phyloP scores from a whole-genome alignment of 2,888 invertebrate species.

The Torymus tubicola region DNA sequence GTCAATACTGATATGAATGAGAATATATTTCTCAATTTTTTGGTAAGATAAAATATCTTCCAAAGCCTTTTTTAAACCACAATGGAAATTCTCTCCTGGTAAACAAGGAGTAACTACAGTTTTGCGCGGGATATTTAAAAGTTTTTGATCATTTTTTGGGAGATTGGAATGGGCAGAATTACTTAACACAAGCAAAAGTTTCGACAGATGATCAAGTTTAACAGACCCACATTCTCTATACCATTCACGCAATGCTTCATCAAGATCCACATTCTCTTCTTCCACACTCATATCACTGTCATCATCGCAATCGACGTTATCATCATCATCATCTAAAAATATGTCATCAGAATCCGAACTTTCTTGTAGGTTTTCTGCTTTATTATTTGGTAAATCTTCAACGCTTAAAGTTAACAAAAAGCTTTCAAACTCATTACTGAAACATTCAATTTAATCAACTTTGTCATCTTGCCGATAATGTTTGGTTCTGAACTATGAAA shows the following conservation, averaged over 20 bases:
- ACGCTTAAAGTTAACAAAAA: too few relatives aligned
- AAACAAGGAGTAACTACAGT: conserved; percentile 16
- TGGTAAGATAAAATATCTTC: not conserved
- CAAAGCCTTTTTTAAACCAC: not conserved
- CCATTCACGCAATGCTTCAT: not conserved
- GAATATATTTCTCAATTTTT: not conserved
- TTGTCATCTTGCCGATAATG: too few relatives aligned
- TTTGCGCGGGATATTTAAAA: conserved; percentile 42
- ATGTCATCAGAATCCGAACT: too few relatives aligned
- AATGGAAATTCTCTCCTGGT: conserved; percentile 31
- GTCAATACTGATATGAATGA: too few relatives aligned
- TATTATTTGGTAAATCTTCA: too few relatives aligned
- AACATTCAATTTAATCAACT: too few relatives aligned
- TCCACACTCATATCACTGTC: too few relatives aligned
- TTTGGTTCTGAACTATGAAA: too few relatives aligned
- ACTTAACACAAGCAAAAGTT: conserved; percentile 34
- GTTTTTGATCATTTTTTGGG: conserved; percentile 37
- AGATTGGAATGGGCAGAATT: conserved; percentile 37
- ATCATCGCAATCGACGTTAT: not conserved
- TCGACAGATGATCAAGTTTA: not conserved
- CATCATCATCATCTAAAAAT: too few relatives aligned
- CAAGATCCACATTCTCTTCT: not conserved
- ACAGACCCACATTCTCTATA: not conserved
- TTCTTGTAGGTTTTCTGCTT: not conserved
- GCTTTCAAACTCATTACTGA: too few relatives aligned